phyloP scores from a whole-genome alignment of 2,113 vertebrate genomes.

The Sinocyclocheilus anophthalmus region DNA sequence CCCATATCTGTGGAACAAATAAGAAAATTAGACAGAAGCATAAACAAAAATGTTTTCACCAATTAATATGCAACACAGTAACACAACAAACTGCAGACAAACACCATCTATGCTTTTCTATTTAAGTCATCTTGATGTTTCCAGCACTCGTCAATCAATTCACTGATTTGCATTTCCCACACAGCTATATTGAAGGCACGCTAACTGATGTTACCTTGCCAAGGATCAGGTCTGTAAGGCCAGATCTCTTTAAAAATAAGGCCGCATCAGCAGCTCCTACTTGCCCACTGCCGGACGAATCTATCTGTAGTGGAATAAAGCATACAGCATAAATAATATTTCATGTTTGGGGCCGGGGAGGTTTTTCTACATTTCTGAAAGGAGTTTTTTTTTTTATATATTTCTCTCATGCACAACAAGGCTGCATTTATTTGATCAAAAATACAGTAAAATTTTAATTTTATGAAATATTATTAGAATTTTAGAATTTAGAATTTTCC shows the following conservation, averaged over 20 bases:
- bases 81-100: neutral
- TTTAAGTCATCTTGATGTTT: constrained; percentile 9
- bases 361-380: neutral
- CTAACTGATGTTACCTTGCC: constrained; percentile 83
- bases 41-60: neutral
- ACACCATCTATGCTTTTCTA: neutral
- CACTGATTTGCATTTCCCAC: constrained; percentile 9
- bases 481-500: neutral
- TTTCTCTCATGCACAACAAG: neutral
- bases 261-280: constrained; percentile 93
- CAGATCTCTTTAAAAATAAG: constrained; percentile 93
- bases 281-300: constrained; percentile 85
- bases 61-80: neutral
- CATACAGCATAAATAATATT: neutral
- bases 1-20: constrained; percentile 87
- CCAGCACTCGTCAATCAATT: constrained; percentile 6
- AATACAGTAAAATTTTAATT: neutral
- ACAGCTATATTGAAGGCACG: neutral
- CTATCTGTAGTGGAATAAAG: constrained; percentile 77
- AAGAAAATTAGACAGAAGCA: neutral
- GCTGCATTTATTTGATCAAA: neutral
- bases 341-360: neutral
- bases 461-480: neutral
- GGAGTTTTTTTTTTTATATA: neutral
- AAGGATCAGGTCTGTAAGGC: constrained; percentile 90